Evolutionary conservation across 2,797 vertebrate species (phyloP), one percentile per base, ranked within the genome.

Genomic region (Acridotheres tristis): DNA sequence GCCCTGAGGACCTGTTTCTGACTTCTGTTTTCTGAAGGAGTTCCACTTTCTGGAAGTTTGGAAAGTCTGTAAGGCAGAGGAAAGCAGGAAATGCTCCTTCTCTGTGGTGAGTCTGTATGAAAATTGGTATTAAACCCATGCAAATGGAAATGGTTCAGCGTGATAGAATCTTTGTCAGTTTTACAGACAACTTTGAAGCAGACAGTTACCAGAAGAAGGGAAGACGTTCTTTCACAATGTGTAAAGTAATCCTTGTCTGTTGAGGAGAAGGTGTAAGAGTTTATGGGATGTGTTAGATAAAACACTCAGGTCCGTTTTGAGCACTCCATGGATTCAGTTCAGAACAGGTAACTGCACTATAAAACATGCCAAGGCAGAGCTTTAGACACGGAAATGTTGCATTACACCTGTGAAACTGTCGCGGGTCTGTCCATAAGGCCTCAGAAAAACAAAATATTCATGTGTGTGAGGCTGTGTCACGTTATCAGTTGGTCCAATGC

Each of bases 401-500:
- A 40, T 11, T 40, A 10, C 11, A 7, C 4, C 25, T 54, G 7
- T 72, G 62, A 84, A 38, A 15, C 62, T 22, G 4, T 48, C 1
- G 1, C 4, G 29, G 20, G 5, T 66, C 48, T 4, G 1, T 45
- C 48, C 5, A 1, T 45, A 53, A 85, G 7, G 18, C 26, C 47
- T 72, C 38, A 50, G 30, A 76, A 30, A 63, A n/a, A 9, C 25
- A 53, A 72, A 65, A 42, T 14, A 3, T 25, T 4, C 0, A 0
- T 19, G 30, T 5, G 9, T 58, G 10, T 59, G 55, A 72, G 62
- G 10, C 19, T 77, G 38, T 1, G 7, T 25, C 26, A 10, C 0
- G 0, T n/a, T 66, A n/a, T 7, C 5, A 15, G 9, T 42, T 54
- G 25, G n/a, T 17, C 25, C 36, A 26, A 0, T 0, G 2, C 23